Evolutionary conservation across 2,113 vertebrate genomes (phyloP).

Genomic region (Laticauda laticaudata): DNA sequence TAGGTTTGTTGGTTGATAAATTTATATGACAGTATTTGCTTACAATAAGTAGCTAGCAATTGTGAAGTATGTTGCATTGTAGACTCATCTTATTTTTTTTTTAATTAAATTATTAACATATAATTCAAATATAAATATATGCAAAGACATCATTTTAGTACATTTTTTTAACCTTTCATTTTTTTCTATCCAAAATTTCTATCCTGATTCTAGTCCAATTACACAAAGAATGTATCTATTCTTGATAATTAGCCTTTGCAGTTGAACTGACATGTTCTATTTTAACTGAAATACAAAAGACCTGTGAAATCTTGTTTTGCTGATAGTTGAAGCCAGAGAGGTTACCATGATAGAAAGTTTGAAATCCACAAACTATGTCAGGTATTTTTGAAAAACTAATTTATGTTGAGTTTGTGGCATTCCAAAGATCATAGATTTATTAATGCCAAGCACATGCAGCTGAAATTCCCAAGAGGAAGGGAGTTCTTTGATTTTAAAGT

Average conservation of each 20-base stretch:
- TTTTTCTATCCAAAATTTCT: not conserved
- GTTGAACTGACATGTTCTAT: not conserved
- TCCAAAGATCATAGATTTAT: constrained; percentile 12
- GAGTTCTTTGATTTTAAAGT: constrained; percentile 5
- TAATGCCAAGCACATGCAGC: not conserved
- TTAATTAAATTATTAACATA: not conserved
- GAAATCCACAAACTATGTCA: not conserved
- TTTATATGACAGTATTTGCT: not conserved
- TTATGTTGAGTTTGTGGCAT: constrained; percentile 19
- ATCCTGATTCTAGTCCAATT: not conserved
- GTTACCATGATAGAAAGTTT: constrained; percentile 6
- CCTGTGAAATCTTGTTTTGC: not conserved
- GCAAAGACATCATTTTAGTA: not conserved
- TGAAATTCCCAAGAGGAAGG: not conserved
- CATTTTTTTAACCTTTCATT: not conserved
- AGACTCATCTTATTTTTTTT: constrained; percentile 4
- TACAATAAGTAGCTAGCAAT: not conserved
- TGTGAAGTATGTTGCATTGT: not conserved
- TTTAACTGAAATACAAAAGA: constrained; percentile 9
- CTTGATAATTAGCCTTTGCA: not conserved
- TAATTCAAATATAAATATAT: not conserved
- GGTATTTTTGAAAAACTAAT: not conserved
- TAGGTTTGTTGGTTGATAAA: not conserved
- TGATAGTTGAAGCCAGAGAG: not conserved
- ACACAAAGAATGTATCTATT: not conserved